Evolutionary conservation across 2,888 invertebrate genomes (phyloP).

Genomic region (Athalia circularis): DNA sequence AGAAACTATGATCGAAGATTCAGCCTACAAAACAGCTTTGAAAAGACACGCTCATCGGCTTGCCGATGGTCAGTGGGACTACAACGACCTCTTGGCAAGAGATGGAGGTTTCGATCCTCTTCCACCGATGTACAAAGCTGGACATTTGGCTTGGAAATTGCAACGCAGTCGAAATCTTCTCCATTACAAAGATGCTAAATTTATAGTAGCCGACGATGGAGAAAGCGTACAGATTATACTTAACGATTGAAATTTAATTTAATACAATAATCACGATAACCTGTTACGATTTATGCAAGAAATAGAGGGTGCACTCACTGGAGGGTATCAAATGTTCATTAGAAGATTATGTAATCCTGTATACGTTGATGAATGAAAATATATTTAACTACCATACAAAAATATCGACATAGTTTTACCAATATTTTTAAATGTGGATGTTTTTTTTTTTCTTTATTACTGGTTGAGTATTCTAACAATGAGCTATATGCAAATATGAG

Average conservation of each 20-base stretch:
- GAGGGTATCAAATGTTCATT: too few species aligned
- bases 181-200: constrained; percentile 61
- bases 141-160: constrained; percentile 56
- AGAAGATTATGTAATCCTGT: too few species aligned
- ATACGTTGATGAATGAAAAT: too few species aligned
- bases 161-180: constrained; percentile 54
- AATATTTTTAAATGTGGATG: too few species aligned
- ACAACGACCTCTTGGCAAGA: constrained; percentile 72
- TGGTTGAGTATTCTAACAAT: too few species aligned
- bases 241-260: not conserved
- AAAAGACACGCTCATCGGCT: constrained; percentile 73
- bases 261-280: too few species aligned
- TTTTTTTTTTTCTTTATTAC: too few species aligned
- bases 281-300: too few species aligned
- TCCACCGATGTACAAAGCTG: constrained; percentile 66
- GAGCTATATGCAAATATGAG: too few species aligned
- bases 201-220: constrained; percentile 59
- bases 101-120: constrained; percentile 69
- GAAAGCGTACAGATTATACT: constrained; percentile 50
- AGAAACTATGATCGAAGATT: constrained; percentile 80
- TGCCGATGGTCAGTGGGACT: constrained; percentile 72
- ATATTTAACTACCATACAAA: too few species aligned
- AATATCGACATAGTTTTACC: too few species aligned
- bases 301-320: too few species aligned
- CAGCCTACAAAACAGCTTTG: constrained; percentile 74